Evolutionary conservation across 2,113 vertebrate genomes (phyloP).

Genomic region (Thalassarche chlororhynchos): DNA sequence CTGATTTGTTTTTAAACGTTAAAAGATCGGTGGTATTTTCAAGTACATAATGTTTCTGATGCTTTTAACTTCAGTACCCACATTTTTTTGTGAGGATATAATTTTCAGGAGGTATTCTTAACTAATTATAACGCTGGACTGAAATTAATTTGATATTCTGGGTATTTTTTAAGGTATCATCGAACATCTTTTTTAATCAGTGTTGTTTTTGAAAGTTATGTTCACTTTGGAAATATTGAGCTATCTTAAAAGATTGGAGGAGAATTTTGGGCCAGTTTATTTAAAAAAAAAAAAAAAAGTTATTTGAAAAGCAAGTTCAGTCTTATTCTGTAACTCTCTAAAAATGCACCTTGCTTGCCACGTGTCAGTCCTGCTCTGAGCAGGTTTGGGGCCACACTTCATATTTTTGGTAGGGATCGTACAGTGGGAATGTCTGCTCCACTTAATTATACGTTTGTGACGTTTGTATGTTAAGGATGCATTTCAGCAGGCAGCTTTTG

Average conservation of each 20-base stretch:
- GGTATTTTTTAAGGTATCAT: constrained; percentile 79
- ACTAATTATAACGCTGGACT: constrained; percentile 67
- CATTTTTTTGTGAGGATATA: constrained; percentile 74
- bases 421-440: constrained; percentile 55
- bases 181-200: constrained; percentile 70
- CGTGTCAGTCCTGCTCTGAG: not conserved
- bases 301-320: constrained; percentile 65
- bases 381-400: constrained; percentile 39
- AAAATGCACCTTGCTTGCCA: constrained; percentile 69
- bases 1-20: constrained; percentile 76
- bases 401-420: constrained; percentile 59
- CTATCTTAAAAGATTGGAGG: constrained; percentile 52
- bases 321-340: constrained; percentile 57
- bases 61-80: constrained; percentile 80
- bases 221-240: constrained; percentile 66
- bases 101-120: constrained; percentile 75
- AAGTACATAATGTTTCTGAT: constrained; percentile 74
- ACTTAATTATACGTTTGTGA: constrained; percentile 64
- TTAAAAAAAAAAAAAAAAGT: constrained; percentile 59
- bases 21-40: constrained; percentile 75
- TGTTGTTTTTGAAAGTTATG: constrained; percentile 71
- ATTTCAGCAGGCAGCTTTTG: constrained; percentile 73
- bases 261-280: constrained; percentile 66
- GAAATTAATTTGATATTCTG: constrained; percentile 76
- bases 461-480: constrained; percentile 58